Evolutionary conservation across 2,888 invertebrate species (phyloP).

Genomic region (Labia minor): DNA sequence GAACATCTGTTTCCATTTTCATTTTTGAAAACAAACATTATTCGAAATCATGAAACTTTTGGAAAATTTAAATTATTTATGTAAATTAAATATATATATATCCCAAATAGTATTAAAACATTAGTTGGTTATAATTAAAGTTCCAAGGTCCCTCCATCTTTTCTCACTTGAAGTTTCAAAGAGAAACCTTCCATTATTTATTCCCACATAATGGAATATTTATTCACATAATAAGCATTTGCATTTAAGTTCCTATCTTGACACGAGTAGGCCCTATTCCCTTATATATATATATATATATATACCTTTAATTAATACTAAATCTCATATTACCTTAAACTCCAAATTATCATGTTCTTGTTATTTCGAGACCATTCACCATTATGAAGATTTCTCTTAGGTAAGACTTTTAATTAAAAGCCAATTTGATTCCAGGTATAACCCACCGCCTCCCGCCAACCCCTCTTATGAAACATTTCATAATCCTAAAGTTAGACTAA

Average conservation of each 20-base stretch:
- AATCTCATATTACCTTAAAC: background rate
- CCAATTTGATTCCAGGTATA: background rate
- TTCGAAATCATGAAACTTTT: no score
- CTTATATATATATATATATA: no score
- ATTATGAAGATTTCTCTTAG: background rate
- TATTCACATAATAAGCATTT: conserved; percentile 4
- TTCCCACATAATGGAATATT: background rate
- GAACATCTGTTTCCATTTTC: no score
- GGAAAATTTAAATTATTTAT: no score
- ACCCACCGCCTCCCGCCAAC: no score
- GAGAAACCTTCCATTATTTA: background rate
- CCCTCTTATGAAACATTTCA: background rate
- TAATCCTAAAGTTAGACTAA: background rate
- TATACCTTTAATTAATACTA: background rate
- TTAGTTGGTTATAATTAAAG: no score
- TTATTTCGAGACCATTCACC: background rate
- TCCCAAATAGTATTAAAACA: no score
- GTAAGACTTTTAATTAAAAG: background rate
- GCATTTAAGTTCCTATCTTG: background rate
- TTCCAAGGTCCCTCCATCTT: no score
- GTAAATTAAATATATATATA: no score
- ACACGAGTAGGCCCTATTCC: background rate
- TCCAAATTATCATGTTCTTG: background rate
- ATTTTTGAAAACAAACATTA: no score
- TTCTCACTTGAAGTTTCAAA: no score